Conservation (phyloP, 2,797 vertebrate species). For the Fringilla coelebs region DNA sequence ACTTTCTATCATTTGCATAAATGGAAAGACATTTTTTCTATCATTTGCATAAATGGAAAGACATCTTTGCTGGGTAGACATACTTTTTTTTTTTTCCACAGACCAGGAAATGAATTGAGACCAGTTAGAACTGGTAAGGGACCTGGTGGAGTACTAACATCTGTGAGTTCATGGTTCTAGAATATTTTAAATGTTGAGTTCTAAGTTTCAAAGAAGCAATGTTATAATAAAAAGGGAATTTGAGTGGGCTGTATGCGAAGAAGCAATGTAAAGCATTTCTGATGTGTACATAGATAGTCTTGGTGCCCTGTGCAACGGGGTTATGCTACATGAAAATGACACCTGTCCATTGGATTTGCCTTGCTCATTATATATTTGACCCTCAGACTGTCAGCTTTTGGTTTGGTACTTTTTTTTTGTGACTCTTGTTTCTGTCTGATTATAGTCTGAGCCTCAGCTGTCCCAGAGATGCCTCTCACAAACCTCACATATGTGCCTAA, state of each 20-base stretch:
- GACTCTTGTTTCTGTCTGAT: background rate
- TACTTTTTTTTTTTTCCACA: background rate
- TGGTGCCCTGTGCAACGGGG: background rate
- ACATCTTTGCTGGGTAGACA: background rate
- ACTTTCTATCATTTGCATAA: background rate
- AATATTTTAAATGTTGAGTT: background rate
- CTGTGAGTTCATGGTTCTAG: background rate
- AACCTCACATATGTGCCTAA: background rate
- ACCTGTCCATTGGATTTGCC: background rate
- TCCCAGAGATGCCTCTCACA: background rate
- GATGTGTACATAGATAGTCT: background rate
- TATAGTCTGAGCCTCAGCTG: constrained; percentile 22
- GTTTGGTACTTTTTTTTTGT: background rate
- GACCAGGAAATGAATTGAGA: background rate
- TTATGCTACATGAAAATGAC: background rate
- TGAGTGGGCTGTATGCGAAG: background rate
- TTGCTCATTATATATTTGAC: background rate
- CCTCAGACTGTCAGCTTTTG: background rate
- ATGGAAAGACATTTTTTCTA: background rate
- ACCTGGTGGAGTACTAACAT: background rate
- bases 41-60: background rate
- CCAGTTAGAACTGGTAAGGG: background rate
- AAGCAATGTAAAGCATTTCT: background rate
- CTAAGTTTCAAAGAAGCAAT: background rate
- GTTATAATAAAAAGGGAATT: background rate